phyloP scores from a whole-genome alignment of 2,888 invertebrate genomes.

The Acrobasis suavella region DNA sequence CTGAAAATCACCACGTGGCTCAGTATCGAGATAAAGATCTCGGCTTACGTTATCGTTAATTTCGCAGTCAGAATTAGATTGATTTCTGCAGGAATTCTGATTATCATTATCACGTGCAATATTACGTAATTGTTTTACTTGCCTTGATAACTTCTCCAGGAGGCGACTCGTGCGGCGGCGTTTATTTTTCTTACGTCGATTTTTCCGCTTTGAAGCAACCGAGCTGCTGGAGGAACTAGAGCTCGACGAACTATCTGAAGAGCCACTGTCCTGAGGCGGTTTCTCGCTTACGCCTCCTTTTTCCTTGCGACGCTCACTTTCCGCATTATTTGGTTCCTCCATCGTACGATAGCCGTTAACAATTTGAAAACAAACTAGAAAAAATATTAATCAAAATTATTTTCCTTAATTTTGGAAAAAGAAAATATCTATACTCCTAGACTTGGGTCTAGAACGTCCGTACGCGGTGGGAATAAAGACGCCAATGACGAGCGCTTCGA shows the following conservation, averaged over 20 bases:
- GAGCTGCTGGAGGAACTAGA: conserved; percentile 3
- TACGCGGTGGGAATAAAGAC: too few species aligned
- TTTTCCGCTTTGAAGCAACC: background rate
- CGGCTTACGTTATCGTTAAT: background rate
- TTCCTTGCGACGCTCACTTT: too few species aligned
- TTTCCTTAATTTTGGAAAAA: too few species aligned
- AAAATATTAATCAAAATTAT: too few species aligned
- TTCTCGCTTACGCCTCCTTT: too few species aligned
- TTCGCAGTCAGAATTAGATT: background rate
- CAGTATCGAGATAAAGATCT: background rate
- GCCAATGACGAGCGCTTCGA: too few species aligned
- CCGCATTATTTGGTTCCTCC: too few species aligned
- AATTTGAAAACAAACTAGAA: too few species aligned
- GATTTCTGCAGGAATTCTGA: background rate
- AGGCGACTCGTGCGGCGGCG: background rate
- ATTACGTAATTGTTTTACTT: background rate
- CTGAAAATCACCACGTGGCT: background rate
- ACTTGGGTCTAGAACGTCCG: too few species aligned
- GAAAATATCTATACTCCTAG: too few species aligned
- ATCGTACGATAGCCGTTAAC: too few species aligned
- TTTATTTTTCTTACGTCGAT: conserved; percentile 7
- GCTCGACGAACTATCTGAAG: background rate
- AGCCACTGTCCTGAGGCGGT: background rate
- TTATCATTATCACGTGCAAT: background rate
- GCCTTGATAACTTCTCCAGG: background rate